Conservation (phyloP, 2,113 vertebrate species). For the Thermophis baileyi region DNA sequence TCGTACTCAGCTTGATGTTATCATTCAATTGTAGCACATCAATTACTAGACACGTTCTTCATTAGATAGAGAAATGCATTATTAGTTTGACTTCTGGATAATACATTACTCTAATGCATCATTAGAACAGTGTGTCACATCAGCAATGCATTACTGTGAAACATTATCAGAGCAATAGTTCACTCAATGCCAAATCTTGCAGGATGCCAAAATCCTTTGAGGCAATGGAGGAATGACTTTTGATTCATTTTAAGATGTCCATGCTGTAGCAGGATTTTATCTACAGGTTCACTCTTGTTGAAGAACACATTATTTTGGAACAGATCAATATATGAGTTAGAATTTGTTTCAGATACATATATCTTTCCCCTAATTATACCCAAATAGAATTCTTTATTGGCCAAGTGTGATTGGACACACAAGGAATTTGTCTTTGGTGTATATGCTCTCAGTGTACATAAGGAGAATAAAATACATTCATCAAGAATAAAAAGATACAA, state of each 20-base stretch:
- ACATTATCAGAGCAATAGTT: conserved; percentile 72
- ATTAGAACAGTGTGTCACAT: conserved; percentile 69
- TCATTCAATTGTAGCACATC: conserved; percentile 37
- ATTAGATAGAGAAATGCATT: conserved; percentile 57
- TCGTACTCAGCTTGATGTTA: not conserved
- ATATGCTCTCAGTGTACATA: too few relatives aligned
- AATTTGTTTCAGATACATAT: not conserved
- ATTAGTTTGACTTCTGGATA: conserved; percentile 66
- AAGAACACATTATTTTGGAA: conserved; percentile 50
- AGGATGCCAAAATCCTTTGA: conserved; percentile 21
- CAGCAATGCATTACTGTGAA: conserved; percentile 63
- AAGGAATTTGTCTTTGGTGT: too few relatives aligned
- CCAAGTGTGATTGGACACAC: too few relatives aligned
- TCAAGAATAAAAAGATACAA: too few relatives aligned
- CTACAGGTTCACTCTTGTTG: conserved; percentile 15
- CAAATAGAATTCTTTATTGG: too few relatives aligned
- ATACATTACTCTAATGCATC: conserved; percentile 72
- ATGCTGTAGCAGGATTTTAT: conserved; percentile 45
- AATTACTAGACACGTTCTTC: conserved; percentile 38
- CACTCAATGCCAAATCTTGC: conserved; percentile 63
- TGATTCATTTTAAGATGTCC: conserved; percentile 21
- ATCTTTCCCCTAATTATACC: not conserved
- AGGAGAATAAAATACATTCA: too few relatives aligned
- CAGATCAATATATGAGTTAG: conserved; percentile 40
- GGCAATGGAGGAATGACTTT: conserved; percentile 16